Evolutionary conservation across 2,888 invertebrate species (phyloP), one percentile per base, ranked within the genome.

Genomic region (Belgica antarctica): DNA sequence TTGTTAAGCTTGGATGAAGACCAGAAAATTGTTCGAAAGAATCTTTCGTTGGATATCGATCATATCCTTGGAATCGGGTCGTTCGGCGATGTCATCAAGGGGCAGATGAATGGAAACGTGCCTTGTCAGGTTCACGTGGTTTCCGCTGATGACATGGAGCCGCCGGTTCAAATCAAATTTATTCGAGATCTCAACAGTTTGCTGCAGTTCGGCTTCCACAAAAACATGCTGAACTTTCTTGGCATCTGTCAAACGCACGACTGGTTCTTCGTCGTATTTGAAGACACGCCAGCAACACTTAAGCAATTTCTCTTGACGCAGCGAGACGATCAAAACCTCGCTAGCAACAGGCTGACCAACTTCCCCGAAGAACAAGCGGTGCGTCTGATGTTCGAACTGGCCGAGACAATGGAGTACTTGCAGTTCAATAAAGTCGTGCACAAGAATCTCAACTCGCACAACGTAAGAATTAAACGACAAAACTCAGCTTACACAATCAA

Each of bases 201-300:
- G 28, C 86, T 89, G 12, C 85, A 86, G 75, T 81, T 88, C 10
- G 87, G 86, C 72, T 85, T 85, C 70, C 88, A 90, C 77, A 85
- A 86, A 52, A 87, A 91, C 78, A 82, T 92, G 1, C 82, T 90
- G 5, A 83, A 86, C 71, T 84, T 93, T 52, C 83, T 90, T 73
- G 93, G 93, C 1, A 89, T 90, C 34, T 90, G 89, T 76, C 91
- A 92, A 76, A 89, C 88, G 10, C 83, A 86, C 5, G 89, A 90
- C 70, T 87, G 87, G 73, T 80, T 92, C 41, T 88, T 87, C 77
- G 84, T 93, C 1, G 87, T 89, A 0, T 79, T 92, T 63, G 91
- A 92, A 77, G 84, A 87, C 74, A 84, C 84, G 36, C 83, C 85
- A 27, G 83, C 85, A 41, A 85, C 84, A 47, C 78, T 93, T 4